phyloP scores from a whole-genome alignment of 2,113 vertebrate species.

The Fulmarus glacialis region DNA sequence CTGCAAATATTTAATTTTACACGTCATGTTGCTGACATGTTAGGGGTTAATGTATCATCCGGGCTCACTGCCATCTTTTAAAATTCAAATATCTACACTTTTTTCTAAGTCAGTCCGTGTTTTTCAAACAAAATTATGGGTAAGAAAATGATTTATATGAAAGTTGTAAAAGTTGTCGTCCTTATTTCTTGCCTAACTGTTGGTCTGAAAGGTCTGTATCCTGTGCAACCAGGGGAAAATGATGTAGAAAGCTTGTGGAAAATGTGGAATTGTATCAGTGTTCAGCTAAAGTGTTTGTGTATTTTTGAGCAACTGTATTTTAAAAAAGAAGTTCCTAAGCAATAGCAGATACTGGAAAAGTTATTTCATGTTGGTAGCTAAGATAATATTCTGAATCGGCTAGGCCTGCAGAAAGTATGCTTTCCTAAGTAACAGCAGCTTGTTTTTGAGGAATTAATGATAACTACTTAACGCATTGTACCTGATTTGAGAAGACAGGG shows the following conservation, averaged over 20 bases:
- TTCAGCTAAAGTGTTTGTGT: neutral
- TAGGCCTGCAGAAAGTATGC: neutral
- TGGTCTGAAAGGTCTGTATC: neutral
- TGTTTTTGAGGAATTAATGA: neutral
- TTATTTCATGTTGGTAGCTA: neutral
- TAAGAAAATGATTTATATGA: neutral
- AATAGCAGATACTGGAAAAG: neutral
- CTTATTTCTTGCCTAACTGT: neutral
- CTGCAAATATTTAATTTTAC: neutral
- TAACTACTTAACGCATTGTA: no score
- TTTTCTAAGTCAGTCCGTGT: neutral
- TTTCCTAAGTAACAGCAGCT: neutral
- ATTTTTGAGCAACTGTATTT: neutral
- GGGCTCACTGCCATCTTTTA: neutral
- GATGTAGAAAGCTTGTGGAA: neutral
- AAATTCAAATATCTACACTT: neutral
- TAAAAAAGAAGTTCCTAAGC: neutral
- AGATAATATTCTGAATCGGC: neutral
- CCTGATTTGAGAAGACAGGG: no score
- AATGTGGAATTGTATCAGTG: neutral
- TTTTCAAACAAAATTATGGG: neutral
- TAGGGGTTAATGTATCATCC: neutral
- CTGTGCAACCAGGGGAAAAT: neutral
- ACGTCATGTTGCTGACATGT: accelerated
- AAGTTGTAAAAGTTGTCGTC: neutral